Conservation (phyloP, 2,797 vertebrate species). For the Rhinoraja longicauda region DNA sequence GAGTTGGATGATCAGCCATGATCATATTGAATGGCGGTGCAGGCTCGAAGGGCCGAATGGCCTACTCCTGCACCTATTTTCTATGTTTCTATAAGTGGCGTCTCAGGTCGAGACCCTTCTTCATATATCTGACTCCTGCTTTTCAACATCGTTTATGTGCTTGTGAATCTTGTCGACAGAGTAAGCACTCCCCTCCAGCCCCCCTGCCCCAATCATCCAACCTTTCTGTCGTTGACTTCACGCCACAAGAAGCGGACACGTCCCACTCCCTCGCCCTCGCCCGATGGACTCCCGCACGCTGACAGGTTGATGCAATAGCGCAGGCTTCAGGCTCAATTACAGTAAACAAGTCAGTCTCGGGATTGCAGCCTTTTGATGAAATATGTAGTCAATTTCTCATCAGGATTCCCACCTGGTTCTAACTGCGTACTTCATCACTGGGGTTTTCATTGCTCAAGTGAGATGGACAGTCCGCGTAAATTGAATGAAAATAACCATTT, state of each 20-base stretch:
- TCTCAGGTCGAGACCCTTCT: too few species aligned
- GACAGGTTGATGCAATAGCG: slow-evolving; percentile 28
- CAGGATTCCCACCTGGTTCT: slow-evolving; percentile 17
- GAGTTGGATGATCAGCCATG: too few species aligned
- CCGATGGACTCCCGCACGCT: not conserved
- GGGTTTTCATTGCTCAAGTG: not conserved
- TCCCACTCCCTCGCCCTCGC: not conserved
- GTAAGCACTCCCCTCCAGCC: too few species aligned
- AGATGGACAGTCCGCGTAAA: not conserved
- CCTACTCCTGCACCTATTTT: too few species aligned
- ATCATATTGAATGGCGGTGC: too few species aligned
- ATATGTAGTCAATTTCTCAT: slow-evolving; percentile 8
- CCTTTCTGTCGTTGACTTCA: not conserved
- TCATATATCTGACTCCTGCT: not conserved
- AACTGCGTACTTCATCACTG: not conserved
- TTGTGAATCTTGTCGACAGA: not conserved
- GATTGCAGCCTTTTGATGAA: slow-evolving; percentile 33
- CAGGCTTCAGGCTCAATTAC: slow-evolving; percentile 19
- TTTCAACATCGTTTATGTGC: not conserved
- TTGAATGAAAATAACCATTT: slow-evolving; percentile 2
- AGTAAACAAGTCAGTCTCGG: slow-evolving; percentile 14
- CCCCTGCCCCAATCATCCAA: not conserved
- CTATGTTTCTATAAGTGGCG: too few species aligned
- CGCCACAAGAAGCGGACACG: not conserved
- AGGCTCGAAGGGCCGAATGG: too few species aligned